These are phyloP conservation scores for Pteronura brasiliensis DNA, from an alignment of 2,113 vertebrate species.

Conservation along the genomic window DNA sequence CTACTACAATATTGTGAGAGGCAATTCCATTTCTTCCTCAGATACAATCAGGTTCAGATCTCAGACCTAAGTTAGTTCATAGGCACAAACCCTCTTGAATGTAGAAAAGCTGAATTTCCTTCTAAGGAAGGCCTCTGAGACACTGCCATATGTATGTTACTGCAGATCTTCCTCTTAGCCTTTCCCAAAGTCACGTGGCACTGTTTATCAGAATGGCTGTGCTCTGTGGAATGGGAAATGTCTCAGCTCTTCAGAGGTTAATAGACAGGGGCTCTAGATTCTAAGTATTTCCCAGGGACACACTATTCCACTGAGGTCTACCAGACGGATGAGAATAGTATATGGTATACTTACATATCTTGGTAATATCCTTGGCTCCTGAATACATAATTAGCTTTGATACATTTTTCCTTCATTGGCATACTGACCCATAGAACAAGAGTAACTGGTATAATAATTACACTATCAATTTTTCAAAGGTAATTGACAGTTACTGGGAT, in stretches of 20 bases:
- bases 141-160: too few relatives aligned
- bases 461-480: not conserved
- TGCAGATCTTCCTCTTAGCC: not conserved
- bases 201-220: not conserved
- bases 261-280: not conserved
- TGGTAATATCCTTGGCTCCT: not conserved
- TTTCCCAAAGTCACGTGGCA: not conserved
- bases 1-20: not conserved
- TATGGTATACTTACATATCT: not conserved
- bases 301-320: not conserved
- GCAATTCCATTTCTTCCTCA: not conserved
- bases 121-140: not conserved
- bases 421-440: not conserved
- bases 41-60: not conserved
- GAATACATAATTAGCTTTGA: not conserved
- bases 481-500: not conserved
- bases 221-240: not conserved
- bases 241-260: not conserved
- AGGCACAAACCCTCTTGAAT: not conserved
- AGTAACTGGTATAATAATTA: not conserved
- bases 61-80: not conserved
- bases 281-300: not conserved
- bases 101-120: not conserved
- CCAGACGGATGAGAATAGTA: not conserved
- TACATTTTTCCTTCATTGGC: not conserved